Evolutionary conservation across 2,113 vertebrate genomes (phyloP).

Genomic region (Pituophis catenifer): DNA sequence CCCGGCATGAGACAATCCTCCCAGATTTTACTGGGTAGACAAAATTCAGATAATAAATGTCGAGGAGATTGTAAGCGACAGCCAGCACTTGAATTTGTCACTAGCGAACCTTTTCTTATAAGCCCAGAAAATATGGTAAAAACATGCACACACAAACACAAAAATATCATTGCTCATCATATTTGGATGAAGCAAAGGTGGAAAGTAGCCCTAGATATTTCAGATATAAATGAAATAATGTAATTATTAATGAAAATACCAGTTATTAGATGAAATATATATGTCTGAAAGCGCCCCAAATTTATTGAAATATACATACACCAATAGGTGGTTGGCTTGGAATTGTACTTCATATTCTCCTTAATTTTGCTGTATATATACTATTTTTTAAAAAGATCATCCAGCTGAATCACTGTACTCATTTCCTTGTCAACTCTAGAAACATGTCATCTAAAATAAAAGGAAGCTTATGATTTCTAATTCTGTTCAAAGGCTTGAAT

Average conservation of each 20-base stretch:
- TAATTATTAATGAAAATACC: neutral
- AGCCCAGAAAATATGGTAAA: neutral
- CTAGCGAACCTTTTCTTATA: neutral
- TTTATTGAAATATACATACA: neutral
- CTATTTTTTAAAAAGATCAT: conserved; percentile 7
- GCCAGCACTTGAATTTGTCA: neutral
- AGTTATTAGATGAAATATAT: neutral
- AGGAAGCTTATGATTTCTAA: neutral
- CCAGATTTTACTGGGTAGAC: neutral
- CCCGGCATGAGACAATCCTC: neutral
- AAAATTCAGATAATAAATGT: neutral
- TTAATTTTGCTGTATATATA: conserved; percentile 4
- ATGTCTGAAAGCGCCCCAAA: neutral
- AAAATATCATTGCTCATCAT: neutral
- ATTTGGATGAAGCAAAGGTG: neutral
- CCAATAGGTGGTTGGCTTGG: neutral
- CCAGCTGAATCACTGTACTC: conserved; percentile 14
- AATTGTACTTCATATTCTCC: neutral
- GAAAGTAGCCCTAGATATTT: neutral
- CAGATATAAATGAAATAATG: neutral
- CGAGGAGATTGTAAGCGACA: neutral
- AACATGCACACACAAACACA: neutral
- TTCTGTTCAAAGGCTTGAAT: conserved; percentile 16
- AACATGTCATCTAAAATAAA: conserved; percentile 23
- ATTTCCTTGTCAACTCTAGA: conserved; percentile 10